These are phyloP conservation scores for Acrossocheilus fasciatus DNA, from an alignment of 2,797 vertebrate genomes.

Conservation along the genomic window DNA sequence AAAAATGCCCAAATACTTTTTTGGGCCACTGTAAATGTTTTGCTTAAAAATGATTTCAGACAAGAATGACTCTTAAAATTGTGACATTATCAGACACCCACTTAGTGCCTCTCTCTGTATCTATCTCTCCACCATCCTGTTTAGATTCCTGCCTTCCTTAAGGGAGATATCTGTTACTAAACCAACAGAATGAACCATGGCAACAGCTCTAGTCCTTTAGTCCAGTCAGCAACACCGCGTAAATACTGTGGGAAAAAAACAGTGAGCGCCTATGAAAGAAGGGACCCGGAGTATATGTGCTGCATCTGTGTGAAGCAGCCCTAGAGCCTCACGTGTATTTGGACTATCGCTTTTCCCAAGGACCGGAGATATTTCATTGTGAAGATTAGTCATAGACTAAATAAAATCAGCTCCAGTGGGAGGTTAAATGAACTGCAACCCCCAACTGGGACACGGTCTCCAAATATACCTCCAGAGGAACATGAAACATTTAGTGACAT, in stretches of 20 bases:
- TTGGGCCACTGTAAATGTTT: not conserved
- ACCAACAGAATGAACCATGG: conserved; percentile 50
- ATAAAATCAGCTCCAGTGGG: conserved; percentile 55
- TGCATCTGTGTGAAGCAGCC: conserved; percentile 33
- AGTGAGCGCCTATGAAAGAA: not conserved
- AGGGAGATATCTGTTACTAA: conserved; percentile 53
- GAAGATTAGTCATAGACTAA: conserved; percentile 43
- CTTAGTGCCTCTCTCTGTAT: not conserved
- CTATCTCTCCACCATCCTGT: conserved; percentile 56
- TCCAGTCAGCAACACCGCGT: conserved; percentile 26
- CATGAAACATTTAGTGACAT: conserved; percentile 35
- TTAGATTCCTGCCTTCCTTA: conserved; percentile 51
- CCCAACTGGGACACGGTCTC: conserved; percentile 10
- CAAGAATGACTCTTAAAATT: conserved; percentile 22
- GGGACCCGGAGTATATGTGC: not conserved
- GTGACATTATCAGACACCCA: conserved; percentile 40
- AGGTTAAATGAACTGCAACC: conserved; percentile 47
- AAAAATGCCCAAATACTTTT: not conserved
- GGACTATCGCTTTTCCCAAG: conserved; percentile 53
- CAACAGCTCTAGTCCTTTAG: conserved; percentile 23
- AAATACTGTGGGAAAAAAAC: conserved; percentile 45
- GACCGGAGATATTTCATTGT: conserved; percentile 52
- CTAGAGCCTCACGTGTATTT: conserved; percentile 34
- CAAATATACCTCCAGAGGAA: conserved; percentile 49
- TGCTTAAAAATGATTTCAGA: not conserved